phyloP scores from a whole-genome alignment of 2,113 vertebrate genomes.

The Rhinoderma darwinii region DNA sequence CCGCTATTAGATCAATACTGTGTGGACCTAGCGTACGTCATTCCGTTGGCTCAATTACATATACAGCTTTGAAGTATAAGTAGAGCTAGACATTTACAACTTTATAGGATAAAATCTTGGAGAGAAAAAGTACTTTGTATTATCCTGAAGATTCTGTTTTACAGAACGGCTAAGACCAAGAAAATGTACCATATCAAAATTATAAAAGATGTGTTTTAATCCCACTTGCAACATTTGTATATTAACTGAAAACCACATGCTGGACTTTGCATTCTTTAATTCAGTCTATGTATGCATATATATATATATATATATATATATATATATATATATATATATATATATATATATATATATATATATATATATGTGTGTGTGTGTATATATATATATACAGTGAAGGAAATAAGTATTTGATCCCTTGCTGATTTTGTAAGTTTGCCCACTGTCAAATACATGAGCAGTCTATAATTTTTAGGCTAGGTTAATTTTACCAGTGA shows the following conservation, averaged over 20 bases:
- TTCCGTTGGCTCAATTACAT: slow-evolving; percentile 43
- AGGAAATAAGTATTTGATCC: too few species aligned
- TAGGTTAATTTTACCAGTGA: too few species aligned
- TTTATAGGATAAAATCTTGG: slow-evolving; percentile 34
- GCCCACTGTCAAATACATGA: too few species aligned
- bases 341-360: too few species aligned
- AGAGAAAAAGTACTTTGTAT: slow-evolving; percentile 40
- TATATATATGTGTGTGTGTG: too few species aligned
- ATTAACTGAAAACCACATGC: not conserved
- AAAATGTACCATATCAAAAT: not conserved
- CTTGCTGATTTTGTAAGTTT: too few species aligned
- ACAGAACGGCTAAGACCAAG: not conserved
- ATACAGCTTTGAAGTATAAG: slow-evolving; percentile 30
- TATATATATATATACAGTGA: too few species aligned
- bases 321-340: too few species aligned
- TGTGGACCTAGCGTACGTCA: slow-evolving; percentile 23
- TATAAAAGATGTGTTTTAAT: not conserved
- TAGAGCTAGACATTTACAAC: slow-evolving; percentile 38
- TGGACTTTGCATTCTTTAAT: not conserved
- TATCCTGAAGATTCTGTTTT: slow-evolving; percentile 3
- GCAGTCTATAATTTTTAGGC: too few species aligned
- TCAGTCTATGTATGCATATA: too few species aligned
- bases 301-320: too few species aligned
- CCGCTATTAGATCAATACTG: slow-evolving; percentile 34
- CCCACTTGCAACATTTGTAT: not conserved